Base-by-base conservation (phyloP, 1,140 invertebrate genomes). In the Thalassaphorura encarpata region DNA sequence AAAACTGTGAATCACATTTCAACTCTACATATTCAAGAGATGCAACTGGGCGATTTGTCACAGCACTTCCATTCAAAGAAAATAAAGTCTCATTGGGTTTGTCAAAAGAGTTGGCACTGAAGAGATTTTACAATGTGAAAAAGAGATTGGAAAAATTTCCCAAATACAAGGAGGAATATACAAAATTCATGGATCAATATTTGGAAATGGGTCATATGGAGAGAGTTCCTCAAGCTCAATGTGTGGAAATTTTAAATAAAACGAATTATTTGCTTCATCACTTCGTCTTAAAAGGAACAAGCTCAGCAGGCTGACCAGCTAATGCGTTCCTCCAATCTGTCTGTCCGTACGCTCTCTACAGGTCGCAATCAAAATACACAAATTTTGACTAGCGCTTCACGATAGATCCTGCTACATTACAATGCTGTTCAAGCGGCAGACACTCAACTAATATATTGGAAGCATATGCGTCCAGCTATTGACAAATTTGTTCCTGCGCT, bases 151-250 rank as follows among this genome's bases (percentile, higher is more conserved):
- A 27, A 5, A 28, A 1, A 4, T 29, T 42, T 23, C 39, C 47
- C 6, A 18, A 54, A 33, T 1, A 6, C 2, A 21, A 5, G 3
- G 21, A 13, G 8, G 16, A 45, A 18, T 40, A 69, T 31, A 28
- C 54, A 0, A 26, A 64, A 15, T 69, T 70, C 39, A 62, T 72
- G 28, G 21, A 68, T 53, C 68, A 69, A 53, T 72, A 70, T 53
- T 29, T 62, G 43, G 21, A 56, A 6, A 54, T 69, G 6, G 63
- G 62, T 8, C 69, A 72, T 43, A 69, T 69, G 61, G 58, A 61
- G 41, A 11, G 41, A 39, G 48, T 68, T 8, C 21, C 42, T 13
- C 13, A 2, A 21, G 24, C 18, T 3, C n/a, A 36, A 24, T 3
- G 26, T 8, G 27, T 5, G 23, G 15, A 47, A 11, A 15, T 8